Percentiles rank a stretch among this genome's conserved stretches.
phyloP scores from a whole-genome alignment of 2,888 invertebrate species.

The Operophtera brumata region DNA sequence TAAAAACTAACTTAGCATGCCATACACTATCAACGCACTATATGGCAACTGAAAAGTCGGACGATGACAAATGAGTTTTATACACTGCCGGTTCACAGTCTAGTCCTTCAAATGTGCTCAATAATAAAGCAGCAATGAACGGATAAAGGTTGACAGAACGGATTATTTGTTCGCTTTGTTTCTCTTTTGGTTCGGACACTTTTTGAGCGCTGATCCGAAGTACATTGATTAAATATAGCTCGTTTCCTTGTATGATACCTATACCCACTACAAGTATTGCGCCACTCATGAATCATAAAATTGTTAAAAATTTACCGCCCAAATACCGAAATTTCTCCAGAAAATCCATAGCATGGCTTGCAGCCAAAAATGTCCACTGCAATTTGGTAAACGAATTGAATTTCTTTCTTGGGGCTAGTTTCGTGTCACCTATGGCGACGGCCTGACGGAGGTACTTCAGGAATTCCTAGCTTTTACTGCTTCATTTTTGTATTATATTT shows the following conservation, averaged over 20 bases:
- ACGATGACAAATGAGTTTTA: no score
- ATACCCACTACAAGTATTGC: background rate
- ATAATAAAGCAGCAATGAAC: no score
- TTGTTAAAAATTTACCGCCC: constrained; percentile 5
- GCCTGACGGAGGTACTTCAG: constrained; percentile 9
- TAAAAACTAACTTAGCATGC: no score
- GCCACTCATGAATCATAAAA: constrained; percentile 16
- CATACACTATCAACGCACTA: no score
- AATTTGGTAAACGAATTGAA: constrained; percentile 17
- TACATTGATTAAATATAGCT: background rate
- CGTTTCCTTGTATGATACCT: constrained; percentile 6
- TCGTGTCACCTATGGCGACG: constrained; percentile 23
- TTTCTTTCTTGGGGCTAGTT: constrained; percentile 16
- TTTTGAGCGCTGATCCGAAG: no score
- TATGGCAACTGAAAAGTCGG: no score
- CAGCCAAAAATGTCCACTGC: constrained; percentile 25
- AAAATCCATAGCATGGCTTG: constrained; percentile 20
- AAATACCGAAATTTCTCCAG: constrained; percentile 4
- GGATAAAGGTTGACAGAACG: no score
- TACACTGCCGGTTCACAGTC: no score
- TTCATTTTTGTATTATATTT: background rate
- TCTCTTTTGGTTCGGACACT: no score
- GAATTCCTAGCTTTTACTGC: background rate
- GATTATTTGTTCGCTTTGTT: no score
- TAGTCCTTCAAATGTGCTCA: no score